Evolutionary conservation across 2,888 invertebrate species (phyloP), one percentile per base, ranked within the genome.

Genomic region (Syritta pipiens): DNA sequence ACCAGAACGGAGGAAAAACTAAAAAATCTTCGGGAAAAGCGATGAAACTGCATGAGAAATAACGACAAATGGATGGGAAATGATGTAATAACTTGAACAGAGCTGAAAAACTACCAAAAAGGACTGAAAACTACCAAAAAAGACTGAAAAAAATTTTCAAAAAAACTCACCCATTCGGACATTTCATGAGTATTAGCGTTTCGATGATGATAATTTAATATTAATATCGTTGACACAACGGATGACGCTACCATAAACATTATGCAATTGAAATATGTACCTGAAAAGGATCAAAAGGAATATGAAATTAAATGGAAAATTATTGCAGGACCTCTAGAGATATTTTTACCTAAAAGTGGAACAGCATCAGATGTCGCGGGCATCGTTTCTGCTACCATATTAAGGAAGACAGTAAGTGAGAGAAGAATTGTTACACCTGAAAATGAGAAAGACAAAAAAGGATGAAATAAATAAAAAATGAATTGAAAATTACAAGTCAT

Each of bases 241-340:
- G 98, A 98, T 87, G 97, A 96, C 86, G 98, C 97, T 90, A 98
- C 98, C 97, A 98, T 98, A 91, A 98, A 97, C 98, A 98, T 98
- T 91, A 98, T 98, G 91, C 97, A 97, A 92, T 98, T 98, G 93
- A 98, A 98, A 92, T 98, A 98, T 85, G 97, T 97, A 90, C 95
- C 96, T 94, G 87, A 90, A 49, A 88, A 86, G 83, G 60, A 81
- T 26, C 6, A 49, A 10, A 51, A 49, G 22, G 42, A 63, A 63
- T 48, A 32, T 4, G 35, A 35, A 46, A 67, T 35, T 35, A 24
- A 26, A 37, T 40, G 51, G 12, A 24, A 51, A n/a, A 12, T 30
- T n/a, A 28, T n/a, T 24, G 37, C 2, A 0, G 37, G 17, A 62
- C 3, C 5, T n/a, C n/a, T 12, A 19, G 4, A n/a, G 20, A 35